Percentiles rank a stretch among this genome's conserved stretches.
Conservation (phyloP, 2,797 vertebrate species). For the Danio aesculapii region DNA sequence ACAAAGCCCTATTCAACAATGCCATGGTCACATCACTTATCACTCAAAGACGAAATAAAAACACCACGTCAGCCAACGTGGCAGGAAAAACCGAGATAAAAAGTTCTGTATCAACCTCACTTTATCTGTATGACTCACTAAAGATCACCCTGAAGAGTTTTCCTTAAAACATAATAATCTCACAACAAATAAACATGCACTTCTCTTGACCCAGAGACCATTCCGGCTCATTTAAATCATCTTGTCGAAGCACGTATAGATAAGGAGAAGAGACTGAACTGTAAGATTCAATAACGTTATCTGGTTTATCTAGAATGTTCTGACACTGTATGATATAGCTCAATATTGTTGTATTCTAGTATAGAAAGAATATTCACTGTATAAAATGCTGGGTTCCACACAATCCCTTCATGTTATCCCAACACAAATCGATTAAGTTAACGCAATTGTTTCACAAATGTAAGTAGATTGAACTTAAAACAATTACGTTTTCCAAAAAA, state of each 20-base stretch:
- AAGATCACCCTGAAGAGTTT: not conserved
- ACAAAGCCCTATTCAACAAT: not conserved
- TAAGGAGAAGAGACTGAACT: not conserved
- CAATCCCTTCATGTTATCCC: too few relatives aligned
- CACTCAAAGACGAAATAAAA: slow-evolving; percentile 1
- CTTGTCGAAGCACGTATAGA: not conserved
- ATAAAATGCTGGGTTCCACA: too few relatives aligned
- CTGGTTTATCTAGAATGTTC: not conserved
- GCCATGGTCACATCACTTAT: not conserved
- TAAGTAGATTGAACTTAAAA: too few relatives aligned
- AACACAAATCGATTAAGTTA: too few relatives aligned
- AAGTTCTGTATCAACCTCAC: too few relatives aligned
- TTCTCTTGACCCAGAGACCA: not conserved
- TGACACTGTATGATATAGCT: not conserved
- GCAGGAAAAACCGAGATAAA: not conserved
- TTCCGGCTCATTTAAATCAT: not conserved
- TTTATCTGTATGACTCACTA: not conserved
- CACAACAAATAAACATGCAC: not conserved
- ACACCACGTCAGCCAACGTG: not conserved
- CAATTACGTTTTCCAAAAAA: too few relatives aligned
- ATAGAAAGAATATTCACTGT: too few relatives aligned
- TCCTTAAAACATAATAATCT: not conserved
- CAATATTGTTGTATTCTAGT: too few relatives aligned
- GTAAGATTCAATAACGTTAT: not conserved
- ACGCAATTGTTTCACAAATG: too few relatives aligned